A percentile compares a stretch with the other conserved stretches of the same genome.
Conservation (phyloP, 2,797 vertebrate genomes). For the Myotis daubentonii region DNA sequence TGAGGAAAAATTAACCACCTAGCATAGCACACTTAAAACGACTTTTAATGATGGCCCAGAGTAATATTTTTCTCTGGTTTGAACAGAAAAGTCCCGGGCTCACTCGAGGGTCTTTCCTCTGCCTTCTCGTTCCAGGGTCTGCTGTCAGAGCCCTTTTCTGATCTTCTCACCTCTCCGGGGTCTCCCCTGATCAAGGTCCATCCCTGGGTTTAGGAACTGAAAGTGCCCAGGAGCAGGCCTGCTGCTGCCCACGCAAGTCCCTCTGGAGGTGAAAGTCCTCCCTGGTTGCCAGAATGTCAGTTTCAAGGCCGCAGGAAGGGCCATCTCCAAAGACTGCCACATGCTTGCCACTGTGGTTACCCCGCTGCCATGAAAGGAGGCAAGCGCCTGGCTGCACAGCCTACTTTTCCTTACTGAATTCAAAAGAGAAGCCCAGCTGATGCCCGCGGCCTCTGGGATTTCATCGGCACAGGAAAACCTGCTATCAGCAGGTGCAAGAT, state of each 20-base stretch:
- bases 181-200: not conserved
- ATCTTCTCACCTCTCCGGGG: not conserved
- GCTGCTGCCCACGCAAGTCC: not conserved
- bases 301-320: not conserved
- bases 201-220: not conserved
- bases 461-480: conserved; percentile 53
- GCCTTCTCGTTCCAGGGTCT: not conserved
- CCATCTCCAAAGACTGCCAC: not conserved
- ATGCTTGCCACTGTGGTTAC: not conserved
- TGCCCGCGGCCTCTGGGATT: not conserved
- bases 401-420: not conserved
- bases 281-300: not conserved
- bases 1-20: not conserved
- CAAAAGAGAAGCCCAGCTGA: not conserved
- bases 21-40: not conserved
- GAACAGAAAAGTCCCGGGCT: not conserved
- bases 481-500: not conserved
- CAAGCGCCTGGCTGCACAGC: not conserved
- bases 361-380: not conserved
- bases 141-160: not conserved
- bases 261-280: not conserved
- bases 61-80: not conserved
- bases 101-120: not conserved
- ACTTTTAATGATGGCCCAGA: not conserved
- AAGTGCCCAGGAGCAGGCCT: not conserved